Evolutionary conservation across 1,140 invertebrate genomes (phyloP).

Genomic region (Brachionus calyciflorus): DNA sequence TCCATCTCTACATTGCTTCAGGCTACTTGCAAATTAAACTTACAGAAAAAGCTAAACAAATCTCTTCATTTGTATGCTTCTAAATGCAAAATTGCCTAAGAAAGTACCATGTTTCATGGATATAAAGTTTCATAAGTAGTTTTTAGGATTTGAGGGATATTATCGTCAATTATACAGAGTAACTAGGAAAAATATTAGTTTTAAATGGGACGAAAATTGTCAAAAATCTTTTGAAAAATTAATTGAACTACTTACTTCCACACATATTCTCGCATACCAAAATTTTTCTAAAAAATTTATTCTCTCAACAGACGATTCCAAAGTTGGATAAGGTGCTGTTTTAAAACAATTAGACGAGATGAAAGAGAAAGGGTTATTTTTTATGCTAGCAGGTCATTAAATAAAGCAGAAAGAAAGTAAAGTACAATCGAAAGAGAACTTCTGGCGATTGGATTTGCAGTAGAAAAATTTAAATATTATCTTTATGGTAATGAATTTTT

Average conservation of each 20-base stretch:
- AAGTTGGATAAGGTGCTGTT: background rate
- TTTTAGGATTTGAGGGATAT: slow-evolving; percentile 53
- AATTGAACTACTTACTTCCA: background rate
- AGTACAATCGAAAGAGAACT: too few relatives aligned
- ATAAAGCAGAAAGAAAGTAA: background rate
- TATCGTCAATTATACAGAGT: slow-evolving; percentile 51
- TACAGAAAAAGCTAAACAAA: slow-evolving; percentile 50
- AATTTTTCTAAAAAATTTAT: too few relatives aligned
- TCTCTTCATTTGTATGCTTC: slow-evolving; percentile 48
- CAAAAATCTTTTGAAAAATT: slow-evolving; percentile 53
- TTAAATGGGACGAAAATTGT: slow-evolving; percentile 47
- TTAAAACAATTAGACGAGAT: background rate
- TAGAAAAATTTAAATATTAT: too few relatives aligned
- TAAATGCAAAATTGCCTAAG: background rate
- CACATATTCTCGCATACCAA: too few relatives aligned
- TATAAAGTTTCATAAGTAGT: slow-evolving; percentile 46
- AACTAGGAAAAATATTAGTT: slow-evolving; percentile 50
- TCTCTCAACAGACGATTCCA: too few relatives aligned
- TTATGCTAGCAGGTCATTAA: background rate
- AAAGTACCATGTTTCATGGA: background rate
- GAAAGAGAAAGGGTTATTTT: background rate
- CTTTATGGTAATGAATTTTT: too few relatives aligned
- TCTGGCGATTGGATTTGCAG: too few relatives aligned
- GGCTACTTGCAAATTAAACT: slow-evolving; percentile 57
- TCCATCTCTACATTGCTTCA: slow-evolving; percentile 53